These are phyloP conservation scores for Pygoscelis antarcticus DNA, from an alignment of 2,113 vertebrate genomes.

Conservation along the genomic window DNA sequence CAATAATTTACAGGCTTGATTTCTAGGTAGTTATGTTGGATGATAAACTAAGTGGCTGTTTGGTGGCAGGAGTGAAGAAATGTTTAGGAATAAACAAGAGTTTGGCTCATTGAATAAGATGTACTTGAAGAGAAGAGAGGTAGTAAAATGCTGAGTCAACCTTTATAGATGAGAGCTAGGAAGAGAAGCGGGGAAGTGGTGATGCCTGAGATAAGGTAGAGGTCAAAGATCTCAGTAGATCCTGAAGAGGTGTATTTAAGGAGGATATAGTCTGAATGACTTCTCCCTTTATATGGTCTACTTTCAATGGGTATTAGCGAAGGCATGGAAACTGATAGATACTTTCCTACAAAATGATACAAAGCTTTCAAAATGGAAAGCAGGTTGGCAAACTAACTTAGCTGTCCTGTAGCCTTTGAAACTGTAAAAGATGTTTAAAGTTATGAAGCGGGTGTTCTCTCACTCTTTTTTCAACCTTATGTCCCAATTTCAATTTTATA, in stretches of 20 bases:
- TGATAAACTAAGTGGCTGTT: neutral
- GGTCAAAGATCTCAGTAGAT: neutral
- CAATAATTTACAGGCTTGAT: neutral
- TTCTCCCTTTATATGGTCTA: fast-evolving
- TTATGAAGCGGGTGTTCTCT: neutral
- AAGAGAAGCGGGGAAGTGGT: neutral
- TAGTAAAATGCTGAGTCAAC: neutral
- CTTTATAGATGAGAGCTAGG: neutral
- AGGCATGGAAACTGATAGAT: neutral
- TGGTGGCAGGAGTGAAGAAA: neutral
- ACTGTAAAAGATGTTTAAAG: neutral
- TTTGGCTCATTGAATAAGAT: neutral
- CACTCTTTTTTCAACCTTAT: neutral
- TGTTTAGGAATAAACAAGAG: neutral
- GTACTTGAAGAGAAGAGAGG: neutral
- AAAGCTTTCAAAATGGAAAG: neutral
- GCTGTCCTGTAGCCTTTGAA: neutral
- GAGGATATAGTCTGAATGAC: neutral
- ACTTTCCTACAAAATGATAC: neutral
- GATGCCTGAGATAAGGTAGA: neutral
- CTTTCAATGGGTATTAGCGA: neutral
- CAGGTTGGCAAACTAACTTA: neutral
- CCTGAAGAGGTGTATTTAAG: neutral
- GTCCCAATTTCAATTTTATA: neutral
- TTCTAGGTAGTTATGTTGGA: slow-evolving; percentile 15